Evolutionary conservation across 2,888 invertebrate species (phyloP), one percentile per base, ranked within the genome.

Genomic region (Stenodera caucasica): DNA sequence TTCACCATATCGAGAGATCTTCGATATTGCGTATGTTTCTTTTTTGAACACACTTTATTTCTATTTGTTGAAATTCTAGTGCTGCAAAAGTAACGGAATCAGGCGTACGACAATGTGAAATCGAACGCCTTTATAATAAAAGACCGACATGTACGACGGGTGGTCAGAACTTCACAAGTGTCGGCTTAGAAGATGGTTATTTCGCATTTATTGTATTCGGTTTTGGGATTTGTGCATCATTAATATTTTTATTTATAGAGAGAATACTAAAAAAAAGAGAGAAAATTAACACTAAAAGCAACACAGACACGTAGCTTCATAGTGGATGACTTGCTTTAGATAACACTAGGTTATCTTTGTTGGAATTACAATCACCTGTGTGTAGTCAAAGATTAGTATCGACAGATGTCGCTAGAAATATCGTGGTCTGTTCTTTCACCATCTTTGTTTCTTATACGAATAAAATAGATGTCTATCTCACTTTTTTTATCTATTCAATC

Each of bases 131-230:
- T 2, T 86, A 86, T 62, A 85, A 86, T 0, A 82, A 82, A 7
- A 84, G 84, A 66, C 88, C 89, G 0, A 75, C 77, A 2, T 89
- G 89, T 67, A n/a, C n/a, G n/a, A n/a, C n/a, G n/a, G 82, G 82
- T 0, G 84, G 84, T 29, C 75, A 81, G 2, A 83, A 83, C 6
- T 88, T 88, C 78, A 83, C 87, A 68, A 87, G 85, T 60, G 88
- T 88, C 0, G 76, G 78, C 6, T 80, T 87, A 69, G 78, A 84
- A 1, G 87, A 88, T 72, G 84, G 84, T 66, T 83, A 84, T 65
- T 83, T 85, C 6, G 84, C 84, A 21, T 75, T 75, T 54, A 68
- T 74, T 14, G 70, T 78, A 14, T 72, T 77, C 55, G 69, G 64
- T n/a, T 61, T 67, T 50, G 78, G 78, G 2, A 63, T 70, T 26